Conservation (phyloP, 2,113 vertebrate genomes). For the Tautogolabrus adspersus region DNA sequence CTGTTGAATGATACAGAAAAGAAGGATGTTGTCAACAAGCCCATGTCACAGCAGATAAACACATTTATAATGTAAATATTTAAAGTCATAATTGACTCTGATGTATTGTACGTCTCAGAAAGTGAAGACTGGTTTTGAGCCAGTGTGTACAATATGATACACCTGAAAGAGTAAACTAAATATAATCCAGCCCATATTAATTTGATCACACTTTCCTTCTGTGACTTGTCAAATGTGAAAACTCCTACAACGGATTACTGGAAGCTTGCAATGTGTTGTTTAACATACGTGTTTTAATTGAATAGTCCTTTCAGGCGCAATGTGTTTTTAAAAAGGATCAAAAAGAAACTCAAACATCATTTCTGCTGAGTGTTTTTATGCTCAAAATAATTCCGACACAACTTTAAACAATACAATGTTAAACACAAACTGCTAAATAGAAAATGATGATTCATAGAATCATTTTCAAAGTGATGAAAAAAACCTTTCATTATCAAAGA, state of each 20-base stretch:
- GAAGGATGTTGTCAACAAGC: no score
- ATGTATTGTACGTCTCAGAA: no score
- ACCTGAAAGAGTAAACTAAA: background rate
- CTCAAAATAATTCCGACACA: background rate
- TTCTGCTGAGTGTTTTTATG: conserved; percentile 12
- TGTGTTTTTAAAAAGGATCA: background rate
- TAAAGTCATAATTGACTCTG: no score
- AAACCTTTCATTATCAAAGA: background rate
- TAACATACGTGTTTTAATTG: no score
- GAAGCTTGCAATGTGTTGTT: background rate
- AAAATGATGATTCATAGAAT: conserved; percentile 58
- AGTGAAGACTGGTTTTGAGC: no score
- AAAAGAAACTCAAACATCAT: background rate
- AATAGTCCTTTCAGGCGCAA: background rate
- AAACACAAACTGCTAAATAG: conserved; percentile 14
- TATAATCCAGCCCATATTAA: background rate
- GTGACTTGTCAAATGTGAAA: background rate
- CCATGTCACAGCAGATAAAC: no score
- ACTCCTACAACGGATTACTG: background rate
- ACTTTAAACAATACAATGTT: background rate
- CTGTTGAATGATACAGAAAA: no score
- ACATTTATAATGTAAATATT: no score
- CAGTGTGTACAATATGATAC: no score
- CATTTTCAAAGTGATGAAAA: conserved; percentile 6
- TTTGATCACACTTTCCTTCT: no score